Evolutionary conservation across 2,888 invertebrate genomes (phyloP).

Genomic region (Schrankia costaestrigalis): DNA sequence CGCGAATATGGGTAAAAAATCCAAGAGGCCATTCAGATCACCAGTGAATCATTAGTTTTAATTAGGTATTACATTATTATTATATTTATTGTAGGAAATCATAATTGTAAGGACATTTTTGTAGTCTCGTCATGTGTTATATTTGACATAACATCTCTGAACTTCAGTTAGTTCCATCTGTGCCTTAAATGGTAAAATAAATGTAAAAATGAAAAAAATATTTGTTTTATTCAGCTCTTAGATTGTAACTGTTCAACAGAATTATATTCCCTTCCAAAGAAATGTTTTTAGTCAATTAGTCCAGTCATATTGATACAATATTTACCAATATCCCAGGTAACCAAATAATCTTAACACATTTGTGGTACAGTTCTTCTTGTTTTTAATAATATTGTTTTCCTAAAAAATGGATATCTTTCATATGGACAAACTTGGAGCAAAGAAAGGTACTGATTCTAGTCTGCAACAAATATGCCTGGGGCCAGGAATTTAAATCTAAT

Average conservation of each 20-base stretch:
- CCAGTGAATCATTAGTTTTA: conserved; percentile 70
- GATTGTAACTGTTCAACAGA: neutral
- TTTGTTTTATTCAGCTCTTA: conserved; percentile 1
- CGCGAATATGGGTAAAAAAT: conserved; percentile 85
- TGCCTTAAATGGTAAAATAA: conserved; percentile 47
- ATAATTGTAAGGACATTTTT: conserved; percentile 52
- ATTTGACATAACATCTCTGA: conserved; percentile 39
- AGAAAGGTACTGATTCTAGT: no score
- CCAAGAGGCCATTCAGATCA: conserved; percentile 83
- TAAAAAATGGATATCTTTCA: no score
- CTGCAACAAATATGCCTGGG: no score
- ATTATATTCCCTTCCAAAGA: no score
- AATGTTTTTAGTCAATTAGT: no score
- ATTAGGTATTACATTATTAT: conserved; percentile 35
- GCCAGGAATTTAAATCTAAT: no score
- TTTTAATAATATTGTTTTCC: no score
- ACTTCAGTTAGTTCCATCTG: conserved; percentile 38
- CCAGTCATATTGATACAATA: no score
- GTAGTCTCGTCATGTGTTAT: conserved; percentile 61
- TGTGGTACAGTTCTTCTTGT: no score
- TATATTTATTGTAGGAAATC: conserved; percentile 72
- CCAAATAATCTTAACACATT: no score
- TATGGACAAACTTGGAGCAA: no score
- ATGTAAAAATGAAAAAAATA: conserved; percentile 23
- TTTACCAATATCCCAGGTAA: no score